Evolutionary conservation across 2,113 vertebrate genomes (phyloP).

Genomic region (Rhinoptilus africanus): DNA sequence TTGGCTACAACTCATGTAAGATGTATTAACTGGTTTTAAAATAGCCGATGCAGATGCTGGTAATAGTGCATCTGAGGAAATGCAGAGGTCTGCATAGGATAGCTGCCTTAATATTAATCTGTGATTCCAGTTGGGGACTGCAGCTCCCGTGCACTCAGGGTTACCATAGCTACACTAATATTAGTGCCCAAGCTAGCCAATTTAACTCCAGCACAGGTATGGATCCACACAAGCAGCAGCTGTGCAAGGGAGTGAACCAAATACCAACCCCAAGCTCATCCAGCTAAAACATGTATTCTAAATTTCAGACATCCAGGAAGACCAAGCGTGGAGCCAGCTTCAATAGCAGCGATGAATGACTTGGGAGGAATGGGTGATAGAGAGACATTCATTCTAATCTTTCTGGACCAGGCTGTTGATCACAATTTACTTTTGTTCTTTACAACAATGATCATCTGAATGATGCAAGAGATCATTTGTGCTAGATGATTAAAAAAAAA

Average conservation of each 20-base stretch:
- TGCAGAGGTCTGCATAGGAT: not conserved
- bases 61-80: not conserved
- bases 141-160: not conserved
- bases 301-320: not conserved
- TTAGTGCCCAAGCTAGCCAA: rapidly evolving
- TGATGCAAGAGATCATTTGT: not conserved
- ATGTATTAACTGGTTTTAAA: not conserved
- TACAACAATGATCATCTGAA: not conserved
- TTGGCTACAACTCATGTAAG: not conserved
- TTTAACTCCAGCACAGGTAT: not conserved
- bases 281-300: not conserved
- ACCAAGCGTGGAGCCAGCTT: not conserved
- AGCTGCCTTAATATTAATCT: not conserved
- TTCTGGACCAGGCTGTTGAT: not conserved
- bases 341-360: not conserved
- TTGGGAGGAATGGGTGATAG: not conserved
- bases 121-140: not conserved
- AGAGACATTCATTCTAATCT: not conserved
- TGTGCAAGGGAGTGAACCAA: not conserved
- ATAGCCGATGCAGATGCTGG: not conserved
- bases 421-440: not conserved
- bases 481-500: not conserved
- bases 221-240: not conserved
- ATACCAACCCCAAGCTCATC: not conserved
- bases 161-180: not conserved